phyloP scores from a whole-genome alignment of 1,140 invertebrate genomes.

The Pectinophora gossypiella region DNA sequence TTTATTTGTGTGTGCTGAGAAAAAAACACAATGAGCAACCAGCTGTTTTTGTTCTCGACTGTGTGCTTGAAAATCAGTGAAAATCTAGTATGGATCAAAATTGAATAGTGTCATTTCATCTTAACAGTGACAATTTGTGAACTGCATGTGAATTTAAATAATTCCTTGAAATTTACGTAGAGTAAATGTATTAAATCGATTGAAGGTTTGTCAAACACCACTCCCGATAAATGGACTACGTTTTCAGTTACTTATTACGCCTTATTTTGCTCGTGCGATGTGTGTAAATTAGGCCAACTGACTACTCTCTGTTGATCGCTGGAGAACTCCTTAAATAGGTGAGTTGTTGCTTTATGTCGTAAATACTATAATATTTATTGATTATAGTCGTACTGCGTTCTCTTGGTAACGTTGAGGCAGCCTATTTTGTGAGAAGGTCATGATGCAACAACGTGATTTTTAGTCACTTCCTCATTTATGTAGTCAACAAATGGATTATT shows the following conservation, averaged over 20 bases:
- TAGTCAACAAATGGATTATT: background rate
- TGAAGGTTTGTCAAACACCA: slow-evolving; percentile 48
- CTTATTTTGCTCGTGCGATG: slow-evolving; percentile 37
- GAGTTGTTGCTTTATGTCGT: background rate
- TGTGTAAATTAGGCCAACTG: slow-evolving; percentile 37
- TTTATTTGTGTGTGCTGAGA: slow-evolving; percentile 5
- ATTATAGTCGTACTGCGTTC: background rate
- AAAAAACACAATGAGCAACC: slow-evolving; percentile 53
- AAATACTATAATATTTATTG: background rate
- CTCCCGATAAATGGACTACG: slow-evolving; percentile 39
- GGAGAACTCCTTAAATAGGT: background rate
- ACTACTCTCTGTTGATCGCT: slow-evolving; percentile 9
- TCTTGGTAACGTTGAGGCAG: background rate
- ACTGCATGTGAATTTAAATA: slow-evolving; percentile 40
- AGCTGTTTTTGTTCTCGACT: slow-evolving; percentile 64
- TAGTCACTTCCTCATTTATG: slow-evolving; percentile 10
- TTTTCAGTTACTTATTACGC: slow-evolving; percentile 59
- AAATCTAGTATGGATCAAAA: slow-evolving; percentile 68
- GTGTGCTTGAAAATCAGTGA: slow-evolving; percentile 52
- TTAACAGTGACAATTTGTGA: slow-evolving; percentile 46
- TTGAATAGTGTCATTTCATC: slow-evolving; percentile 61
- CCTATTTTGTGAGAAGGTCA: slow-evolving; percentile 24
- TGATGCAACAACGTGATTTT: slow-evolving; percentile 18
- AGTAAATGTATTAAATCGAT: slow-evolving; percentile 49
- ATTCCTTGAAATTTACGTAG: slow-evolving; percentile 44